Evolutionary conservation across 2,113 vertebrate genomes (phyloP).

Genomic region (Plecotus auritus): DNA sequence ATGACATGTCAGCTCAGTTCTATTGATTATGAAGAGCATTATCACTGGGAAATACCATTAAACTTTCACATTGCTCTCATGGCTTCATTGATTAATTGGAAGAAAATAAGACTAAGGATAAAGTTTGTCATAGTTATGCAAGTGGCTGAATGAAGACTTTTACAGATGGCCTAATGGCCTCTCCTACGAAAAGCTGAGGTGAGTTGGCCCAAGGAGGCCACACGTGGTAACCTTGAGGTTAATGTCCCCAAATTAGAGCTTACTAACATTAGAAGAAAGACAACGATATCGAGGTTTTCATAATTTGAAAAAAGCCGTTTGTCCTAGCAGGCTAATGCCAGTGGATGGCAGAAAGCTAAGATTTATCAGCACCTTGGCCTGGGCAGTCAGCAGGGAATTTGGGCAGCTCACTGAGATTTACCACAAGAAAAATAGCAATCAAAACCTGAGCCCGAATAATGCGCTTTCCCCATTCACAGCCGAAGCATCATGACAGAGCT

Average conservation of each 20-base stretch:
- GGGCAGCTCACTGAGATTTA: constrained; percentile 7
- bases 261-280: constrained; percentile 14
- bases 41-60: not conserved
- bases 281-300: not conserved
- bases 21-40: not conserved
- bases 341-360: not conserved
- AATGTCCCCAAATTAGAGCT: not conserved
- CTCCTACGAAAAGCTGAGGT: not conserved
- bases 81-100: constrained; percentile 23
- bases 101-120: not conserved
- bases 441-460: not conserved
- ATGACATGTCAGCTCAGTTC: not conserved
- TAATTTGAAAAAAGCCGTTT: constrained; percentile 45
- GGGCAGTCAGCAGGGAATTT: constrained; percentile 21
- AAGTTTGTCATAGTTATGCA: constrained; percentile 37
- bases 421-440: constrained; percentile 25
- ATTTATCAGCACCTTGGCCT: not conserved
- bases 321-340: not conserved
- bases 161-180: constrained; percentile 34
- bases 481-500: not conserved
- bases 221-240: not conserved
- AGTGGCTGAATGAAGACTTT: constrained; percentile 50
- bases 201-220: not conserved
- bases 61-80: not conserved
- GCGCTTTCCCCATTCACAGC: not conserved